These are phyloP conservation scores for Ptychoptera albimana DNA, from an alignment of 2,888 invertebrate species.

Conservation along the genomic window DNA sequence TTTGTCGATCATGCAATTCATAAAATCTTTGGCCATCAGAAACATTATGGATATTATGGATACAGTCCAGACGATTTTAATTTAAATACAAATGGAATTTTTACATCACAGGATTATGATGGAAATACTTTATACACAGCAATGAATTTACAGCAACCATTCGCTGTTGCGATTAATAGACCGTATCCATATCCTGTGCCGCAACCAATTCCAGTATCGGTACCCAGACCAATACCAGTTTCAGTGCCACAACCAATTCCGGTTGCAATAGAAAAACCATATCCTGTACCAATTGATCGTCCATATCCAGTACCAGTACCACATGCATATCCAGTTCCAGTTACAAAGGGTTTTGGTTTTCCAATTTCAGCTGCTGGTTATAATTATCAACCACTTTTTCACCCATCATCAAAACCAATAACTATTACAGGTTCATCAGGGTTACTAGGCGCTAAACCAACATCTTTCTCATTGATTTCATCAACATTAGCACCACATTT, in stretches of 20 bases:
- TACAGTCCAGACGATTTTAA: too few relatives aligned
- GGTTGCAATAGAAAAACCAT: neutral
- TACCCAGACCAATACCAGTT: neutral
- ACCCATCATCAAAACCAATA: neutral
- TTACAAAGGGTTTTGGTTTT: neutral
- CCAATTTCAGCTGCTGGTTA: neutral
- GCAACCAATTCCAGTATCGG: neutral
- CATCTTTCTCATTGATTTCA: too few relatives aligned
- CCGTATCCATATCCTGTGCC: conserved; percentile 1
- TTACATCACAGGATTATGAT: too few relatives aligned
- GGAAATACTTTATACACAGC: too few relatives aligned
- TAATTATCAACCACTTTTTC: neutral
- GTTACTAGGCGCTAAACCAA: too few relatives aligned
- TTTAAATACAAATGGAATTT: too few relatives aligned
- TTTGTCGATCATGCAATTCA: too few relatives aligned
- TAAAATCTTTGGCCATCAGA: too few relatives aligned
- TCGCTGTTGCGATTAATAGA: neutral
- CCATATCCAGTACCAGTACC: neutral
- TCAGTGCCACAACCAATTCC: neutral
- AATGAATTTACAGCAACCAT: too few relatives aligned
- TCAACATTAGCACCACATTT: too few relatives aligned
- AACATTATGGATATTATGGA: too few relatives aligned
- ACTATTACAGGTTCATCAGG: too few relatives aligned
- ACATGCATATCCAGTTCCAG: neutral
- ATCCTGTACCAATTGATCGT: neutral